Evolutionary conservation across 2,888 invertebrate species (phyloP).

Genomic region (Machimus rusticus): DNA sequence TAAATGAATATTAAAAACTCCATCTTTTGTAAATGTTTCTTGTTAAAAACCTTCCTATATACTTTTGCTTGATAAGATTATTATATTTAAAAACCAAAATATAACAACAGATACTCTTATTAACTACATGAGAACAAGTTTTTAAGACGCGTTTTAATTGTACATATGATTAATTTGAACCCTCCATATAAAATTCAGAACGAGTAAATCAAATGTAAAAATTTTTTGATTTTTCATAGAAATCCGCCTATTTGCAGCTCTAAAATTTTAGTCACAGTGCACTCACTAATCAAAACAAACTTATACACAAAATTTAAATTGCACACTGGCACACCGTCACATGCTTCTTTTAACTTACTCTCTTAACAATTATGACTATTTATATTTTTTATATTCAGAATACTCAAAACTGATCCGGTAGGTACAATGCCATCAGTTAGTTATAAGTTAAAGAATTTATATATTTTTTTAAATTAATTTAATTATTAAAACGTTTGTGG

Average conservation of each 20-base stretch:
- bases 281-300: not conserved
- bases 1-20: no score
- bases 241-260: not conserved
- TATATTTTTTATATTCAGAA: not conserved
- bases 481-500: no score
- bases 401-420: not conserved
- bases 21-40: no score
- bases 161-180: not conserved
- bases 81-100: not conserved
- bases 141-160: not conserved
- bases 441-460: not conserved
- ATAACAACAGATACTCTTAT: not conserved
- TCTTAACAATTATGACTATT: not conserved
- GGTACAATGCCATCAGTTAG: not conserved
- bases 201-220: not conserved
- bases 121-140: not conserved
- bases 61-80: not conserved
- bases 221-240: not conserved
- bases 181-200: not conserved
- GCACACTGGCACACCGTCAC: not conserved
- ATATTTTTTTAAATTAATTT: no score
- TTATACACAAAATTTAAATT: not conserved
- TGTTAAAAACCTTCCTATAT: no score
- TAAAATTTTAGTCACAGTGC: not conserved
- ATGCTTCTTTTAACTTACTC: not conserved